Conservation (phyloP, 2,797 vertebrate genomes). For the Rousettus madagascariensis region DNA sequence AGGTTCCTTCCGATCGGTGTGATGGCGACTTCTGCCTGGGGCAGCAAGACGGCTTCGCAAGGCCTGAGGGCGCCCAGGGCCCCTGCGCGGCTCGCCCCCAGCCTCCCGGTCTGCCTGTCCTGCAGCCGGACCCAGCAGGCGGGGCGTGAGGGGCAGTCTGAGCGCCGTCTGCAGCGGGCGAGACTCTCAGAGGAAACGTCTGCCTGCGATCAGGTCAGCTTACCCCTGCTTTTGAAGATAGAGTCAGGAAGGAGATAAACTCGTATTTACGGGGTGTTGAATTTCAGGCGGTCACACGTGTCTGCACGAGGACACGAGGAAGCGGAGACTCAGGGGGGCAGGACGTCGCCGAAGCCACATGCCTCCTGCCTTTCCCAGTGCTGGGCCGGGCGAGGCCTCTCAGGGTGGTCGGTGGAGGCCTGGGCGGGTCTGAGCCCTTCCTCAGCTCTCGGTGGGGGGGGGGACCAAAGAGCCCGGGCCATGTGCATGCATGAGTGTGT, state of each 20-base stretch:
- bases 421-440: background rate
- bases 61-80: background rate
- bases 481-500: too few species aligned
- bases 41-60: background rate
- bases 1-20: background rate
- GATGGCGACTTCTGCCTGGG: background rate
- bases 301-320: background rate
- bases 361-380: too few species aligned
- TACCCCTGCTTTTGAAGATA: background rate
- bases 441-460: too few species aligned
- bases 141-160: background rate
- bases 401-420: background rate
- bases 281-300: background rate
- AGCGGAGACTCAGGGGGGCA: background rate
- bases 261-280: background rate
- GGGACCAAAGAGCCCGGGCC: background rate
- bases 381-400: too few species aligned
- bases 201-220: background rate
- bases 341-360: fast-evolving
- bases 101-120: background rate
- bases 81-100: background rate
- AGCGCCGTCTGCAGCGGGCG: background rate
- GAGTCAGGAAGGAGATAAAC: background rate
- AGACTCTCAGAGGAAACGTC: background rate
- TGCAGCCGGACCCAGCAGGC: background rate